phyloP scores from a whole-genome alignment of 2,888 invertebrate genomes.

The Caradrina clavipalpis region DNA sequence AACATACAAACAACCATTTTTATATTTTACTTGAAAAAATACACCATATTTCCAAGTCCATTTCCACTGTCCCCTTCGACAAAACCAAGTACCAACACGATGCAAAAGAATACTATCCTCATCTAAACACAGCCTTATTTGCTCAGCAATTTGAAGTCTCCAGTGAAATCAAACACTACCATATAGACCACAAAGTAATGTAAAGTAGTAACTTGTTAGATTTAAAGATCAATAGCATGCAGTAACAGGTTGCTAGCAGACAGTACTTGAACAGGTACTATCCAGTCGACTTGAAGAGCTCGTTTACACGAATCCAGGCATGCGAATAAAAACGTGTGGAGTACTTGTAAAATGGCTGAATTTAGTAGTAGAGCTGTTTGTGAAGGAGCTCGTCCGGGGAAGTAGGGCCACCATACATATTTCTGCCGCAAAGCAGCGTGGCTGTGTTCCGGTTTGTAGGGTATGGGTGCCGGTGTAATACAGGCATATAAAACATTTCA shows the following conservation, averaged over 20 bases:
- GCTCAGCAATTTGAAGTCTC: conserved; percentile 9
- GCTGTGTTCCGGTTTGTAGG: too few relatives aligned
- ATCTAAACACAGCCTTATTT: conserved; percentile 17
- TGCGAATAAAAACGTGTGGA: conserved; percentile 2
- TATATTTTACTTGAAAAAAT: neutral
- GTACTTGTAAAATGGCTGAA: neutral
- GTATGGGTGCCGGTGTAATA: too few relatives aligned
- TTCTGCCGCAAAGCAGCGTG: too few relatives aligned
- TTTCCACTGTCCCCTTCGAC: neutral
- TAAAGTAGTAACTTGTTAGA: conserved; percentile 25
- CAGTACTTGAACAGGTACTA: conserved; percentile 1
- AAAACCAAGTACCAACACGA: neutral
- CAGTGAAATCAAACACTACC: conserved; percentile 24
- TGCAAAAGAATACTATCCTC: neutral
- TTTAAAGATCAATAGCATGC: conserved; percentile 17
- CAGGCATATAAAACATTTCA: too few relatives aligned
- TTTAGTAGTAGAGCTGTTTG: neutral
- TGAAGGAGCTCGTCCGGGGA: too few relatives aligned
- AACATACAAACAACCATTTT: too few relatives aligned
- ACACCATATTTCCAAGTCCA: neutral
- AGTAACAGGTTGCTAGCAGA: conserved; percentile 36
- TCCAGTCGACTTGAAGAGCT: conserved; percentile 9
- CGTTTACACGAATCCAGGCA: conserved; percentile 7
- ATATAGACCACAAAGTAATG: conserved; percentile 23
- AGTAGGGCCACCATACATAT: too few relatives aligned